Evolutionary conservation across 2,797 vertebrate species (phyloP).

Genomic region (Apogon hyalosoma): DNA sequence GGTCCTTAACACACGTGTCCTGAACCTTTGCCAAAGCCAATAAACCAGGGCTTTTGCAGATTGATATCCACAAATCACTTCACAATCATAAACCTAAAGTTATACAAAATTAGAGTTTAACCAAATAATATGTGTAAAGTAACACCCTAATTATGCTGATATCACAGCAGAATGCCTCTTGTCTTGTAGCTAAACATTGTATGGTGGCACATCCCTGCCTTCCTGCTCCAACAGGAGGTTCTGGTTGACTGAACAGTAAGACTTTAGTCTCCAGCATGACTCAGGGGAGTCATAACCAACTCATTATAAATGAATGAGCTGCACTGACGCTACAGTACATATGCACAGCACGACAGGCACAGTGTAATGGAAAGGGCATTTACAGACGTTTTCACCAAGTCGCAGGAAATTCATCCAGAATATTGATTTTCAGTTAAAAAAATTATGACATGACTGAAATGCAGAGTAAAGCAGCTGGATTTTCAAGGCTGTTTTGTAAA

Average conservation of each 20-base stretch:
- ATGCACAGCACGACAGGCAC: conserved; percentile 65
- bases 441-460: conserved; percentile 50
- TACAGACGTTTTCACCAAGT: conserved; percentile 62
- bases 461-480: conserved; percentile 39
- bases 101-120: conserved; percentile 35
- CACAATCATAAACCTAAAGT: conserved; percentile 21
- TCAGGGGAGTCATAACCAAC: conserved; percentile 75
- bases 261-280: conserved; percentile 65
- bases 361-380: conserved; percentile 66
- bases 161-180: conserved; percentile 19
- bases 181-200: conserved; percentile 22
- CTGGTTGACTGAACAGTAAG: conserved; percentile 71
- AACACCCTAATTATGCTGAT: conserved; percentile 25
- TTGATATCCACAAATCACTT: conserved; percentile 2
- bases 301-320: conserved; percentile 81
- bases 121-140: conserved; percentile 31
- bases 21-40: no score
- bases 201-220: conserved; percentile 46
- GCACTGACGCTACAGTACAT: conserved; percentile 60
- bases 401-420: conserved; percentile 60
- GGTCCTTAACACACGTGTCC: no score
- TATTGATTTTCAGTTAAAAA: conserved; percentile 76
- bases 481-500: conserved; percentile 51
- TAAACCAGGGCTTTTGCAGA: neutral
- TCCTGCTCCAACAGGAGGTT: conserved; percentile 70